These are phyloP conservation scores for Platygyra sinensis DNA, from an alignment of 64 coral and sea anemone species.

Conservation along the genomic window DNA sequence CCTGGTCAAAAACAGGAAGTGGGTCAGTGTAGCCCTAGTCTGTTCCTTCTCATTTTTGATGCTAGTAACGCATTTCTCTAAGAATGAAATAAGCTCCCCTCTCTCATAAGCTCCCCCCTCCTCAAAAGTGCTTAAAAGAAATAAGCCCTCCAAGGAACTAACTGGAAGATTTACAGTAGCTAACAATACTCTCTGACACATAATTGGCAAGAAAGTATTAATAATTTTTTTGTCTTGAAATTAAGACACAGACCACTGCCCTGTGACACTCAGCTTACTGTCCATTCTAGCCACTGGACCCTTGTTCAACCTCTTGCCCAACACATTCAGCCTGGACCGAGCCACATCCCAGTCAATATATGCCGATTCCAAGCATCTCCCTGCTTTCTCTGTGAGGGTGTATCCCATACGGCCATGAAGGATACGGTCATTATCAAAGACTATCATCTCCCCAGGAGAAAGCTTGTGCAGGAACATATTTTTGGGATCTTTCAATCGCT, in stretches of 20 bases:
- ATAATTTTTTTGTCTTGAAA: not conserved
- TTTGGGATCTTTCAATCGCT: slow-evolving; percentile 65
- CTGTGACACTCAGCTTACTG: not conserved
- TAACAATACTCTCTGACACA: too few relatives aligned
- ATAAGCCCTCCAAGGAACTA: too few relatives aligned
- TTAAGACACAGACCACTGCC: slow-evolving; percentile 7
- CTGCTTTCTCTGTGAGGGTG: slow-evolving; percentile 22
- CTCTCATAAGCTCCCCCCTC: too few relatives aligned
- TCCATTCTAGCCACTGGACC: slow-evolving; percentile 43
- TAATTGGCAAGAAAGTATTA: not conserved
- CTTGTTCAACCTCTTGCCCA: slow-evolving; percentile 52
- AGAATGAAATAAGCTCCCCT: too few relatives aligned
- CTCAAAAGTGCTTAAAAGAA: too few relatives aligned
- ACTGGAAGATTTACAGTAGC: too few relatives aligned
- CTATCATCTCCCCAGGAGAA: slow-evolving; percentile 70
- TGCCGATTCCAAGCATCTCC: slow-evolving; percentile 60
- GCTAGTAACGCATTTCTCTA: too few relatives aligned
- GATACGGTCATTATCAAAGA: slow-evolving; percentile 80
- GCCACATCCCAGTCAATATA: slow-evolving; percentile 92
- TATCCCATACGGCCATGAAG: slow-evolving; percentile 77
- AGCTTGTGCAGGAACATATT: slow-evolving; percentile 77
- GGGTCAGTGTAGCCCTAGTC: too few relatives aligned
- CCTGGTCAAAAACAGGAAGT: too few relatives aligned
- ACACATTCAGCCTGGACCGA: slow-evolving; percentile 66
- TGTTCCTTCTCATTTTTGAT: too few relatives aligned